Conservation (phyloP, 2,113 vertebrate genomes). For the Podarcis muralis region DNA sequence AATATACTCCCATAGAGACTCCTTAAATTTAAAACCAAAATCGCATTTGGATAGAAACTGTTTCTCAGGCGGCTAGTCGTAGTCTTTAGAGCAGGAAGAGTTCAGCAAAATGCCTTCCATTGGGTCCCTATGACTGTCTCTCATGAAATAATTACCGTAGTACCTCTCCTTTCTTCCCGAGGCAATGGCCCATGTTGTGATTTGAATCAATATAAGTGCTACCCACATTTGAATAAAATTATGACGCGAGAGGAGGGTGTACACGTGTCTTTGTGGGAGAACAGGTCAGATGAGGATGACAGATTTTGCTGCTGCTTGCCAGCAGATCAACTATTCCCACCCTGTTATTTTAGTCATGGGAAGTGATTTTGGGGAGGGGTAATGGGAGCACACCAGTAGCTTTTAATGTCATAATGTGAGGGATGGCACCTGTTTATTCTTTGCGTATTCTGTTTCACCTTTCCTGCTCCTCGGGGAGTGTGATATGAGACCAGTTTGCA, state of each 20-base stretch:
- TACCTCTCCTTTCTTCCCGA: not conserved
- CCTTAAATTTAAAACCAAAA: no score
- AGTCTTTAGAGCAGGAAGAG: no score
- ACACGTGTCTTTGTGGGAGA: not conserved
- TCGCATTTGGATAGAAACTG: no score
- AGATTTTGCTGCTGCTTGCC: not conserved
- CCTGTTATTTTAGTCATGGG: not conserved
- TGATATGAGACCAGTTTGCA: not conserved
- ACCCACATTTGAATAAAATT: not conserved
- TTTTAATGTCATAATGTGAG: not conserved
- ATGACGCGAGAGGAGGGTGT: not conserved
- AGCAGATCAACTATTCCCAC: not conserved
- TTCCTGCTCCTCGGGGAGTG: conserved; percentile 66
- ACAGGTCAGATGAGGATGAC: not conserved
- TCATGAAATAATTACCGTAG: not conserved
- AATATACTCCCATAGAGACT: no score
- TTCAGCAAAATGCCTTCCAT: no score
- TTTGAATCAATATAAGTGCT: not conserved
- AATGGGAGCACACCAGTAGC: not conserved
- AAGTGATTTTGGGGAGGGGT: not conserved
- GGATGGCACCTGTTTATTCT: conserved; percentile 34
- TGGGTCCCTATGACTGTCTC: not conserved
- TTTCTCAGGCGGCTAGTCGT: no score
- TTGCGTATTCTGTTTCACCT: conserved; percentile 69
- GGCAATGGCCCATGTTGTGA: not conserved